These are phyloP conservation scores for Herminia tarsipennalis DNA, from an alignment of 2,888 invertebrate genomes.

Conservation along the genomic window DNA sequence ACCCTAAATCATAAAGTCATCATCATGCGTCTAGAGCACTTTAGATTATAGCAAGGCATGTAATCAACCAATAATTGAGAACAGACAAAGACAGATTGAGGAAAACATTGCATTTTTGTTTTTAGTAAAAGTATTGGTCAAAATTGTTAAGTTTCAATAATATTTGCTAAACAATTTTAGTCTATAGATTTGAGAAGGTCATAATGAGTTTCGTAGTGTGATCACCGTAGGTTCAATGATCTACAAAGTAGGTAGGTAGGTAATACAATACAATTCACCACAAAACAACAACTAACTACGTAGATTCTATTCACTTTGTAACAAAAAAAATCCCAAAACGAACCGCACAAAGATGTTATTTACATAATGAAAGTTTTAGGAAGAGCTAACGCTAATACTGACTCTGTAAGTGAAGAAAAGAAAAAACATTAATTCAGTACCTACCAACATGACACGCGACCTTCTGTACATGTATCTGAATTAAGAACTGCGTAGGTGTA, in stretches of 20 bases:
- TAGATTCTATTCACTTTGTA: constrained; percentile 11
- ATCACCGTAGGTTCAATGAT: constrained; percentile 62
- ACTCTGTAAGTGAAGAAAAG: constrained; percentile 6
- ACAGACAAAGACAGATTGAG: constrained; percentile 67
- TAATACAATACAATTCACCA: too few relatives aligned
- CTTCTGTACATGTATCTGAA: constrained; percentile 62
- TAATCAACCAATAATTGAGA: constrained; percentile 38
- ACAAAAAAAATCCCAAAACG: constrained; percentile 6
- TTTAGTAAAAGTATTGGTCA: not conserved
- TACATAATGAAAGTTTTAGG: not conserved
- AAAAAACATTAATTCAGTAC: constrained; percentile 25
- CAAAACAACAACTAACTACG: constrained; percentile 19
- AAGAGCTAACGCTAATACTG: not conserved
- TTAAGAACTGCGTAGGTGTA: constrained; percentile 71
- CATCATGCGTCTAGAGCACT: constrained; percentile 17
- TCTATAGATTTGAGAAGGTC: constrained; percentile 40
- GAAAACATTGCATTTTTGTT: constrained; percentile 46
- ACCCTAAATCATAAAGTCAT: too few relatives aligned
- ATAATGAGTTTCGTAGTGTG: constrained; percentile 48
- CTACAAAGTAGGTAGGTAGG: constrained; percentile 47
- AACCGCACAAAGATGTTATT: constrained; percentile 1
- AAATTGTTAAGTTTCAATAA: not conserved
- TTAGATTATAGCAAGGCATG: constrained; percentile 25
- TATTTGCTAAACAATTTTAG: not conserved
- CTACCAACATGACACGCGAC: constrained; percentile 52